Evolutionary conservation across 2,888 invertebrate genomes (phyloP).

Genomic region (Molorchus minor): DNA sequence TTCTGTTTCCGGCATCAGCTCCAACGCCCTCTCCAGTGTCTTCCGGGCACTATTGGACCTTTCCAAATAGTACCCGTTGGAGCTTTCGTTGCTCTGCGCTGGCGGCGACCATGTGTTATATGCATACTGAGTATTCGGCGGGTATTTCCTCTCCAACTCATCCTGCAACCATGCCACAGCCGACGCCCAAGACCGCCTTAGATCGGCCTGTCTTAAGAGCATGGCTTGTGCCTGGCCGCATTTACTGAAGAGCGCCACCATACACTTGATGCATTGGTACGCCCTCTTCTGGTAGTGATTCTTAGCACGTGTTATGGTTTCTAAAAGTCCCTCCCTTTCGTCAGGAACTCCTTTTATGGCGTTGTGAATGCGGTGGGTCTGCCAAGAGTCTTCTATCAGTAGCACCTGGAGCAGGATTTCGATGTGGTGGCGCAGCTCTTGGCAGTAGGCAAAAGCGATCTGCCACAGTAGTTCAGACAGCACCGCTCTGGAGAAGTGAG

Average conservation of each 20-base stretch:
- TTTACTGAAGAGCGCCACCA: constrained; percentile 89
- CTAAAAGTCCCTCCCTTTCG: constrained; percentile 90
- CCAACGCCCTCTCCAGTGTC: constrained; percentile 82
- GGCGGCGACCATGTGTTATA: constrained; percentile 96
- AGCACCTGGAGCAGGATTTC: constrained; percentile 88
- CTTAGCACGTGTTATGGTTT: constrained; percentile 91
- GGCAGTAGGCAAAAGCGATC: constrained; percentile 88
- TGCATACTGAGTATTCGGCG: constrained; percentile 75
- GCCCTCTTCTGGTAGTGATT: constrained; percentile 96
- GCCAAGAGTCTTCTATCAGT: constrained; percentile 95
- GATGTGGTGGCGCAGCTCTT: constrained; percentile 91
- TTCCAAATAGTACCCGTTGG: constrained; percentile 94
- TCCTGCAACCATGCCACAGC: constrained; percentile 96
- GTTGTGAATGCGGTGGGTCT: constrained; percentile 91
- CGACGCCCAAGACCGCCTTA: constrained; percentile 85
- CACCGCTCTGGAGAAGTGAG: constrained; percentile 88
- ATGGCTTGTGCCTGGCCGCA: constrained; percentile 82
- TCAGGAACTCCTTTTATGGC: constrained; percentile 89
- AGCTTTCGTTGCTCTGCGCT: constrained; percentile 92
- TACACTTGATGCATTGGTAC: constrained; percentile 96
- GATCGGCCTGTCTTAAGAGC: constrained; percentile 78
- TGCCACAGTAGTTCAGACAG: constrained; percentile 93
- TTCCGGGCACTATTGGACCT: constrained; percentile 92
- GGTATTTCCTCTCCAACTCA: constrained; percentile 83
- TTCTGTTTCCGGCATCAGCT: constrained; percentile 76